A percentile compares a stretch with the other conserved stretches of the same genome.
Conservation (phyloP, 2,888 invertebrate genomes). For the Metacarcinus magister region DNA sequence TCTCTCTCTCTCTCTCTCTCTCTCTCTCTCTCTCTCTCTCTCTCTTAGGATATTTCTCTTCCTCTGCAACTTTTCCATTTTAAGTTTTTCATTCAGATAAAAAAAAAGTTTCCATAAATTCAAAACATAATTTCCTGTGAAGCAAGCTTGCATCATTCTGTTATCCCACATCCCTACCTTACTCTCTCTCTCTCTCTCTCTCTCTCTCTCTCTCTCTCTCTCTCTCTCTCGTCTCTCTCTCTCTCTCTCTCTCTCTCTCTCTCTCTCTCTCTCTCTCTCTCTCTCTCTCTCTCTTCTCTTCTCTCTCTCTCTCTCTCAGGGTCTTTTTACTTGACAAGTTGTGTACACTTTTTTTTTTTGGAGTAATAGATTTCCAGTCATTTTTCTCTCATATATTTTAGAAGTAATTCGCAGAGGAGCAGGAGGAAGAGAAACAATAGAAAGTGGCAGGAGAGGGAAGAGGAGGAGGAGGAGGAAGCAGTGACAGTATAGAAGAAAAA, state of each 20-base stretch:
- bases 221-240: not conserved
- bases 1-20: slow-evolving; percentile 14
- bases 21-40: not conserved
- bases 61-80: not conserved
- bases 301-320: not conserved
- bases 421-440: not conserved
- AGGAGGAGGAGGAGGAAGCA: not conserved
- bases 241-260: slow-evolving; percentile 21
- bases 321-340: slow-evolving; percentile 1
- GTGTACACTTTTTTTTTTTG: not conserved
- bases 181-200: too few species aligned
- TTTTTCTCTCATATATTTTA: slow-evolving; percentile 4
- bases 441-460: not conserved
- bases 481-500: not conserved
- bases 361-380: not conserved
- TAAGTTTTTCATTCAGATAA: not conserved
- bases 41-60: not conserved
- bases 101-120: not conserved
- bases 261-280: slow-evolving; percentile 26
- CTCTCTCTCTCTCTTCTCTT: slow-evolving; percentile 1
- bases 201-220: too few species aligned
- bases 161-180: not conserved
- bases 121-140: not conserved
- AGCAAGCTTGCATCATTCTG: not conserved
- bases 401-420: not conserved